Conservation (phyloP, 2,113 vertebrate genomes). For the Psammodynastes pulverulentus region DNA sequence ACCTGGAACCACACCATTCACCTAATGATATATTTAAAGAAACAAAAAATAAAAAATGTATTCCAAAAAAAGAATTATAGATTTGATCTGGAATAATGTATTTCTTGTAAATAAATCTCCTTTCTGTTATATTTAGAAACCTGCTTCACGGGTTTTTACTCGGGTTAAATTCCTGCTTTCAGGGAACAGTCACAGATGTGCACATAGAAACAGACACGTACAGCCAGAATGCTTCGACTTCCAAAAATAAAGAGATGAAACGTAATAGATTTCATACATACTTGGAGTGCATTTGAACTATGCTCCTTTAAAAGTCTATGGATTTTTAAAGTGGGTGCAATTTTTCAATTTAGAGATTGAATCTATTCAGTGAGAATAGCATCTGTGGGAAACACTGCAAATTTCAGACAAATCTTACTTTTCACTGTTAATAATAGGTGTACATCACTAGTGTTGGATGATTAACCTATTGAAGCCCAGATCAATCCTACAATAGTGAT, state of each 20-base stretch:
- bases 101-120: background rate
- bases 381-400: background rate
- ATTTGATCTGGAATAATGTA: background rate
- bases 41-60: too few relatives aligned
- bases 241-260: background rate
- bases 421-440: background rate
- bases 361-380: background rate
- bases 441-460: background rate
- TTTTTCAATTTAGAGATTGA: background rate
- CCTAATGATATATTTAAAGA: too few relatives aligned
- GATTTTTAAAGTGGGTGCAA: background rate
- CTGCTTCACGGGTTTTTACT: background rate
- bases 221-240: background rate
- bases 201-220: background rate
- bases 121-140: background rate
- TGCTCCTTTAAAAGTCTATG: background rate
- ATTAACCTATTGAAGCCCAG: background rate
- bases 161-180: background rate
- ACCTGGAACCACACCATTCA: too few relatives aligned
- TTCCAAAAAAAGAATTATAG: too few relatives aligned
- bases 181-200: background rate
- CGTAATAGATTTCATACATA: background rate
- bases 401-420: background rate
- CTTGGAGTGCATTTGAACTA: background rate
- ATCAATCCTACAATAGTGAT: background rate